Evolutionary conservation across 2,113 vertebrate genomes (phyloP), one percentile per base, ranked within the genome.

Genomic region (Corythaeola cristata): DNA sequence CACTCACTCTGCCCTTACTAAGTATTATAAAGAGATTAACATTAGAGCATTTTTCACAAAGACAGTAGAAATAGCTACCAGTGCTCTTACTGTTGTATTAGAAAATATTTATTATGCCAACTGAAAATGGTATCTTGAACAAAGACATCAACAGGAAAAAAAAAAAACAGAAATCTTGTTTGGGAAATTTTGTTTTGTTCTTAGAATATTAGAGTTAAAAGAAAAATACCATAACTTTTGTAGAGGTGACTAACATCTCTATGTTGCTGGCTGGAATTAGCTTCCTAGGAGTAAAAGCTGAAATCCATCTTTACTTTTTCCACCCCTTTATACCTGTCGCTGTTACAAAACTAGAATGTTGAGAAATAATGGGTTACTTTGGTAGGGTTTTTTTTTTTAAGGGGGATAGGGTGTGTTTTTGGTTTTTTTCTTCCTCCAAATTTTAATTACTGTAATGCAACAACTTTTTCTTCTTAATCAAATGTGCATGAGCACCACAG

Each of bases 321-420:
- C 9, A 9, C 23, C 32, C 50, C 33, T 82, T 75, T 58, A 32
- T n/a, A 37, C 0, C 0, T 12, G 30, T n/a, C 41, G 32, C 44
- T 78, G 24, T 37, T 58, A 41, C 5, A 24, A 11, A 87, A 82
- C 13, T 16, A 33, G 33, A 66, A 41, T 23, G n/a, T 12, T 85
- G 60, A 74, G 15, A 86, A 77, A 18, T 47, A 50, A 41, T 8
- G 30, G 16, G 58, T 60, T 64, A 56, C 30, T 79, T 23, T 32
- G 45, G n/a, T 72, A n/a, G n/a, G 41, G 41, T 44, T 44, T 44
- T 44, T 44, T 10, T 32, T 71, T 67, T 58, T 49, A 12, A 19
- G 11, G 9, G 33, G 26, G 11, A 18, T 9, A 8, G 41, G 6
- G 8, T 24, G 12, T 45, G 8, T 32, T 7, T 49, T 11, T 37